phyloP scores from a whole-genome alignment of 2,888 invertebrate genomes.

The Melieria picta region DNA sequence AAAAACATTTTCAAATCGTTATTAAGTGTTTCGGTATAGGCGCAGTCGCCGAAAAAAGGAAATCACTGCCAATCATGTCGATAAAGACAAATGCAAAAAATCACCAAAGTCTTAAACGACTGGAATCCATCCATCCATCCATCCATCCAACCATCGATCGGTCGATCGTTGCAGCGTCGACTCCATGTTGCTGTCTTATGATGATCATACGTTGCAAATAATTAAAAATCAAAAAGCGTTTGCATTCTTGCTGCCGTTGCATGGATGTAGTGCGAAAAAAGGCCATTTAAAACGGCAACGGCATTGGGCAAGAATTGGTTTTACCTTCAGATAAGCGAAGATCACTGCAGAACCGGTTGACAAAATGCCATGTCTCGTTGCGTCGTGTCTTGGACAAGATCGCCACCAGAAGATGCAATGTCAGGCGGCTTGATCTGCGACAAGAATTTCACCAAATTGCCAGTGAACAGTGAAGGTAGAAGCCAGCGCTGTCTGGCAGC shows the following conservation, averaged over 20 bases:
- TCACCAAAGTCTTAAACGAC: too few species aligned
- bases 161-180: slow-evolving; percentile 5
- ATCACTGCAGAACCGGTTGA: slow-evolving; percentile 23
- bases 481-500: too few species aligned
- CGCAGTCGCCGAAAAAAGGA: too few species aligned
- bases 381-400: slow-evolving; percentile 24
- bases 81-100: too few species aligned
- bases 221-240: slow-evolving; percentile 41
- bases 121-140: too few species aligned
- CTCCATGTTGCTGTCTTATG: slow-evolving; percentile 2
- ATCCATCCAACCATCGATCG: neutral
- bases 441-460: slow-evolving; percentile 33
- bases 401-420: slow-evolving; percentile 32
- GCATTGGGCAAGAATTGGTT: neutral
- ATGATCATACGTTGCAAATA: slow-evolving; percentile 31
- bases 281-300: neutral
- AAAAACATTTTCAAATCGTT: slow-evolving; percentile 28
- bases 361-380: slow-evolving; percentile 6
- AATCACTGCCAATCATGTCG: too few species aligned
- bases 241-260: slow-evolving; percentile 27
- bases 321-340: slow-evolving; percentile 21
- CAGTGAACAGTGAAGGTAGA: neutral
- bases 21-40: slow-evolving; percentile 22
- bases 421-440: slow-evolving; percentile 28
- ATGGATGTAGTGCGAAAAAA: slow-evolving; percentile 10